Conservation (phyloP, 2,113 vertebrate species). For the Syngnathus floridae region DNA sequence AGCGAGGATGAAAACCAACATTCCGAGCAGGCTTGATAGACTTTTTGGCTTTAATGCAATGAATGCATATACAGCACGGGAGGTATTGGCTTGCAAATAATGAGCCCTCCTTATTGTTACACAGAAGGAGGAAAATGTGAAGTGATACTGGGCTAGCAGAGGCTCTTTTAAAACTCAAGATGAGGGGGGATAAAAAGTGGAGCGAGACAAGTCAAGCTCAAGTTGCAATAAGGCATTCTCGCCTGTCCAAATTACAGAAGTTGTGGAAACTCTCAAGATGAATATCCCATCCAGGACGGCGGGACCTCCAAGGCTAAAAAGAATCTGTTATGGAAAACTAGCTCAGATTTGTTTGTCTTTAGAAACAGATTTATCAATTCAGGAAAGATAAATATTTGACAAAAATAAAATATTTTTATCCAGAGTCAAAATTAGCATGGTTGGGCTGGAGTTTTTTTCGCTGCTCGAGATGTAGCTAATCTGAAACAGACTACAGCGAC, state of each 20-base stretch:
- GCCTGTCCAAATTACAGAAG: slow-evolving; percentile 1
- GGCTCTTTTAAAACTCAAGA: neutral
- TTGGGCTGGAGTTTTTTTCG: too few relatives aligned
- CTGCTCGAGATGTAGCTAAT: too few relatives aligned
- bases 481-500: too few relatives aligned
- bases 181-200: slow-evolving; percentile 1
- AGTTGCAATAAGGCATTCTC: neutral
- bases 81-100: slow-evolving; percentile 32
- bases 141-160: neutral
- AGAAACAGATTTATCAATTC: neutral
- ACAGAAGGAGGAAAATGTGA: slow-evolving; percentile 12
- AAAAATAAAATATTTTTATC: neutral
- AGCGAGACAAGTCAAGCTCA: slow-evolving; percentile 9
- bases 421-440: neutral
- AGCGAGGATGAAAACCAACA: neutral
- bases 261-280: neutral
- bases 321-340: neutral
- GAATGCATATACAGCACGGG: neutral
- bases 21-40: neutral
- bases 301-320: neutral
- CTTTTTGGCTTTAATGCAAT: slow-evolving; percentile 11
- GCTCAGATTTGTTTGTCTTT: neutral
- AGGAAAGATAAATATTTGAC: neutral
- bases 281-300: neutral
- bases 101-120: slow-evolving; percentile 25